Conservation (phyloP, 2,888 invertebrate species). For the Conus canariensis region DNA sequence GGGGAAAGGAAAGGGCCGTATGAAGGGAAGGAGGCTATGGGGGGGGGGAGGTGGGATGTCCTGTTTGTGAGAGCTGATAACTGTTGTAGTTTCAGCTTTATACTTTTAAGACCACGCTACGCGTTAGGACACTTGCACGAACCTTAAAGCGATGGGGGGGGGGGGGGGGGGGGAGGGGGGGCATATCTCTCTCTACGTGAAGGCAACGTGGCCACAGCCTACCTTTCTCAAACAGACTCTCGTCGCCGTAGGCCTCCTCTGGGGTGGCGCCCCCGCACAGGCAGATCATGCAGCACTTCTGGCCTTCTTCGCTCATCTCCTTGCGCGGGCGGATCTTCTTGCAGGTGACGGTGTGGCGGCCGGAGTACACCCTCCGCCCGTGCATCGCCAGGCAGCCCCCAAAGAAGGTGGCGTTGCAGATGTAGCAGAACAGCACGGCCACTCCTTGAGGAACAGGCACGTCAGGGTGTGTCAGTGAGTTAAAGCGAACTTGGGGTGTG, state of each 20-base stretch:
- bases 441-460: slow-evolving; percentile 59
- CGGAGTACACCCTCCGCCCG: slow-evolving; percentile 59
- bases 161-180: no score
- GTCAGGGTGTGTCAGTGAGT: background rate
- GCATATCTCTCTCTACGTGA: no score
- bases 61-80: no score
- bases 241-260: slow-evolving; percentile 51
- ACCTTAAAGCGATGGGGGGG: no score
- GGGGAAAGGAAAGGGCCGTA: no score
- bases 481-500: no score
- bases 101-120: no score
- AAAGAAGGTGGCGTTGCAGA: slow-evolving; percentile 71
- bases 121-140: no score
- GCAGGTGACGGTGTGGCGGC: slow-evolving; percentile 64
- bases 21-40: no score
- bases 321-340: slow-evolving; percentile 49
- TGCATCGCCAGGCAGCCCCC: slow-evolving; percentile 69
- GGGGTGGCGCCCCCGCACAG: slow-evolving; percentile 75
- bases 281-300: slow-evolving; percentile 45
- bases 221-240: slow-evolving; percentile 62
- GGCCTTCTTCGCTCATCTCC: slow-evolving; percentile 52
- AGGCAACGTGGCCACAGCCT: slow-evolving; percentile 15
- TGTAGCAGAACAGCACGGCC: slow-evolving; percentile 70
- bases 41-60: no score
- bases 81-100: no score